Percentiles rank a stretch among this genome's conserved stretches.
phyloP scores from a whole-genome alignment of 2,888 invertebrate genomes.

The Drosophila flavopinicola region DNA sequence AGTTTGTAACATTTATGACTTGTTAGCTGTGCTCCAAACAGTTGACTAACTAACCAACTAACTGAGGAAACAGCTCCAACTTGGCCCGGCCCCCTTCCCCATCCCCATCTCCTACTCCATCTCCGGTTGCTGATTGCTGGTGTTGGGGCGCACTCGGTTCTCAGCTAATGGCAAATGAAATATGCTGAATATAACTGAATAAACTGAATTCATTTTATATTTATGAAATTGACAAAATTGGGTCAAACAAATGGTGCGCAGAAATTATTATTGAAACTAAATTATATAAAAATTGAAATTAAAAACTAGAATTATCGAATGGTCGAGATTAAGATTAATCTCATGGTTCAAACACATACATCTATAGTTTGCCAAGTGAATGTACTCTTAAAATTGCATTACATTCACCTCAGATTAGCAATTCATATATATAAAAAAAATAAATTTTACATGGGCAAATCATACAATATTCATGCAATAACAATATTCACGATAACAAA shows the following conservation, averaged over 20 bases:
- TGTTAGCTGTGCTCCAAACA: slow-evolving; percentile 56
- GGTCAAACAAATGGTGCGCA: background rate
- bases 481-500: too few relatives aligned
- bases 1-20: slow-evolving; percentile 77
- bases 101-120: background rate
- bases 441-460: too few relatives aligned
- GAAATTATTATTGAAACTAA: too few relatives aligned
- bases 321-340: background rate
- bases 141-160: background rate
- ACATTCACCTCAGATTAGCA: too few relatives aligned
- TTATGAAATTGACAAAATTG: slow-evolving; percentile 8
- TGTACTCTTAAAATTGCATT: too few relatives aligned
- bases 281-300: background rate
- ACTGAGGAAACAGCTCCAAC: slow-evolving; percentile 36
- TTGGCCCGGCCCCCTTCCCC: slow-evolving; percentile 4
- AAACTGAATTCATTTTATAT: slow-evolving; percentile 6
- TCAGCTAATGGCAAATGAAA: slow-evolving; percentile 10
- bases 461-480: too few relatives aligned
- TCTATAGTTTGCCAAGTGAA: background rate
- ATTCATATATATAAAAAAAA: too few relatives aligned
- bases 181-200: slow-evolving; percentile 1
- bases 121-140: slow-evolving; percentile 21
- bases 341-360: background rate
- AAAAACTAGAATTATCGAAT: background rate
- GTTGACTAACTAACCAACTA: slow-evolving; percentile 50